These are phyloP conservation scores for Abramis brama DNA, from an alignment of 2,113 vertebrate genomes.

Conservation along the genomic window DNA sequence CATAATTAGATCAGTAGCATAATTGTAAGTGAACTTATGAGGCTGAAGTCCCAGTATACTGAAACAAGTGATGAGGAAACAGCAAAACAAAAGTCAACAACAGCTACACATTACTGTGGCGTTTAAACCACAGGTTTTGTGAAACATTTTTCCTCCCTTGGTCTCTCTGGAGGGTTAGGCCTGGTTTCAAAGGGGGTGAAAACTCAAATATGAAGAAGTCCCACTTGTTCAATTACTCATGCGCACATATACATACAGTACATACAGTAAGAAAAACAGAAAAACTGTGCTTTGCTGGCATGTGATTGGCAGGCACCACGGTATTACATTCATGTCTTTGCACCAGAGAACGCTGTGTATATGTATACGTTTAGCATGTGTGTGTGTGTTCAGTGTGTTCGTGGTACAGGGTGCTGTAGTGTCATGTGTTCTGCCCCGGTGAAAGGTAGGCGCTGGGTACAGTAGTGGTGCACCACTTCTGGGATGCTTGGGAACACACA, in stretches of 20 bases:
- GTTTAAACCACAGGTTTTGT: constrained; percentile 31
- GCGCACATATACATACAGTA: background rate
- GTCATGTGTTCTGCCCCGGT: constrained; percentile 95
- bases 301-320: background rate
- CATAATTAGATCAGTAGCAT: constrained; percentile 9
- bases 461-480: constrained; percentile 89
- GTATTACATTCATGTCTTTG: constrained; percentile 15
- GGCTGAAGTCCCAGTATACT: background rate
- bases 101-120: constrained; percentile 41
- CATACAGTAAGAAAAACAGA: constrained; percentile 19
- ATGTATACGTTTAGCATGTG: background rate
- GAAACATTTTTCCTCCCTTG: constrained; percentile 32
- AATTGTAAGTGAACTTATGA: background rate
- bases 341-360: background rate
- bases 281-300: constrained; percentile 1
- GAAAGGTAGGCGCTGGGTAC: constrained; percentile 89
- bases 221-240: background rate
- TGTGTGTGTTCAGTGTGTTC: constrained; percentile 65
- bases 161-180: background rate
- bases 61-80: background rate
- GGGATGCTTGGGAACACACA: constrained; percentile 89
- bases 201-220: constrained; percentile 29
- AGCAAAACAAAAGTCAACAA: constrained; percentile 5
- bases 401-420: constrained; percentile 84
- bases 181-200: constrained; percentile 26